Evolutionary conservation across 2,888 invertebrate species (phyloP).

Genomic region (Acheta domesticus): DNA sequence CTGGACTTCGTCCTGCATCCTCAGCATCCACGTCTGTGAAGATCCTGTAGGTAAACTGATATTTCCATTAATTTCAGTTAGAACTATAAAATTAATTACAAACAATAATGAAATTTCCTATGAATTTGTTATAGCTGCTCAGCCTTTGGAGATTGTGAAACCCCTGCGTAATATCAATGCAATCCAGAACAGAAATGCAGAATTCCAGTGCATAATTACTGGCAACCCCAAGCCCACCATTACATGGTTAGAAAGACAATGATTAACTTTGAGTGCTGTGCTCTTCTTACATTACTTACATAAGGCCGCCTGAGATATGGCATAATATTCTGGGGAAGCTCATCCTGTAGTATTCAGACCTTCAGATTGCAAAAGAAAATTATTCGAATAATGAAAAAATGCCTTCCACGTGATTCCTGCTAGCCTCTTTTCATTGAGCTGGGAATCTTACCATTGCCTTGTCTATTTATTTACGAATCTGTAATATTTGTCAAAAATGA

Average conservation of each 20-base stretch:
- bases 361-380: no score
- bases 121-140: constrained; percentile 60
- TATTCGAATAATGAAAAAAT: no score
- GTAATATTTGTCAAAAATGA: no score
- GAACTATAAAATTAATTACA: neutral
- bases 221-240: constrained; percentile 86
- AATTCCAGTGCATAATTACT: constrained; percentile 86
- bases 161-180: constrained; percentile 83
- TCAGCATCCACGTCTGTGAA: constrained; percentile 82
- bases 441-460: no score
- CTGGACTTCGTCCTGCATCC: constrained; percentile 86
- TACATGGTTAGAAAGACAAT: constrained; percentile 62
- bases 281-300: neutral
- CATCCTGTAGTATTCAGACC: no score
- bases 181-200: constrained; percentile 91
- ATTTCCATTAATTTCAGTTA: no score
- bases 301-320: no score
- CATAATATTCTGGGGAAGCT: no score
- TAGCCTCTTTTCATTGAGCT: no score
- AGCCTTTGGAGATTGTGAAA: constrained; percentile 84
- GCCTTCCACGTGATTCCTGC: no score
- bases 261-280: neutral
- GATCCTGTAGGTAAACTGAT: constrained; percentile 69
- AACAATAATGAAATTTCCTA: neutral
- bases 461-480: no score